Base-by-base conservation (phyloP, 2,797 vertebrate species). In the Taenioides sp. region DNA sequence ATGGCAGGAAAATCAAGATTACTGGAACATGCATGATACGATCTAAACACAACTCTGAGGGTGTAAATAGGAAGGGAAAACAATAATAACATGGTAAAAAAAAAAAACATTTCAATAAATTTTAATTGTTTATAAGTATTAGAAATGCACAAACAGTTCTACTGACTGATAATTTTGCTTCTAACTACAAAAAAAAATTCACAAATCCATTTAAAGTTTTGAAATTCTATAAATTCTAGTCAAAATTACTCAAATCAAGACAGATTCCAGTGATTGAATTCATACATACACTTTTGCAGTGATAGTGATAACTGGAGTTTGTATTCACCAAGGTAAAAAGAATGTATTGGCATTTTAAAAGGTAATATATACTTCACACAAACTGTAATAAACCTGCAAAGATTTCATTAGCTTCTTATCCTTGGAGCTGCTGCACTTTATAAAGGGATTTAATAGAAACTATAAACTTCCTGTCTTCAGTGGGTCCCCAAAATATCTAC, bases 321-420 rank as follows among this genome's bases (percentile, higher is more conserved):
- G 16, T 6, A 59, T 27, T 59, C 23, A 59, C 25, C 1, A 27
- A 28, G 12, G 27, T 59, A 28, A 17, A 17, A n/a, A 16, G 7
- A 16, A 47, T 17, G 31, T 37, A 7, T 37, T 37, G 28, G 18
- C 31, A 62, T 37, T 28, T 70, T 76, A 50, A 27, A 1, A 59
- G 6, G 57, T 16, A 54, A 72, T 80, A 72, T 50, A 68, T 7
- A 52, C 28, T 31, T 34, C 22, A 50, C 18, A 23, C 16, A 4
- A 60, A 54, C 54, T 43, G 7, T 55, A 58, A 18, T 58, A 67
- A 76, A 57, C 3, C 25, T 64, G 50, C 50, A 25, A 31, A 76
- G 72, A 76, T 73, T 17, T 11, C 54, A 78, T 67, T 67, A 67
- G 59, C 49, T 60, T 50, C 58, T 47, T 72, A 40, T 64, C 7